Percentiles rank a stretch among this genome's conserved stretches.
Evolutionary conservation across 2,888 invertebrate genomes (phyloP).

Genomic region (Eucriotettix oculatus): DNA sequence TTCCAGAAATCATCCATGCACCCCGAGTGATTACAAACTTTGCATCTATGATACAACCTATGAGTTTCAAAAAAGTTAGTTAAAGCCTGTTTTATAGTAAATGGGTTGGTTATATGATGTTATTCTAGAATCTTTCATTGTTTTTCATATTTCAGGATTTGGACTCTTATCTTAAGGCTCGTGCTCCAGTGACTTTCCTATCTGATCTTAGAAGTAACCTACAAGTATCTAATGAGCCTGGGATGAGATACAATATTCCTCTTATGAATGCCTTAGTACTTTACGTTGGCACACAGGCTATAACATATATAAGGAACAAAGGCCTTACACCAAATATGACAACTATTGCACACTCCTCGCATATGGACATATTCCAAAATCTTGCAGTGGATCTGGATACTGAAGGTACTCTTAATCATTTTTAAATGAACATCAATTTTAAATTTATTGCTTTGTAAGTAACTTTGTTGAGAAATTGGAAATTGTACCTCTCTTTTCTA

Average conservation of each 20-base stretch:
- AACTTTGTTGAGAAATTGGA: too few relatives aligned
- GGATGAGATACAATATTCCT: slow-evolving; percentile 80
- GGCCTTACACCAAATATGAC: slow-evolving; percentile 88
- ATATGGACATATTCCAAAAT: slow-evolving; percentile 99
- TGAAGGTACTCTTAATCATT: slow-evolving; percentile 44
- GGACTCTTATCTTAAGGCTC: slow-evolving; percentile 87
- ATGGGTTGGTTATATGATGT: neutral
- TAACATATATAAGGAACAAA: slow-evolving; percentile 76
- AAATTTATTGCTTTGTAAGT: too few relatives aligned
- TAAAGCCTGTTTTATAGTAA: neutral
- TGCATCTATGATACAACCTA: slow-evolving; percentile 68
- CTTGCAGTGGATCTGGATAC: slow-evolving; percentile 94
- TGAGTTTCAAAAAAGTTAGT: slow-evolving; percentile 64
- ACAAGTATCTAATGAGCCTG: slow-evolving; percentile 36
- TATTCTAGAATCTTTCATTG: neutral
- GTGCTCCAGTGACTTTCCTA: slow-evolving; percentile 88
- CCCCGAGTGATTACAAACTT: slow-evolving; percentile 85
- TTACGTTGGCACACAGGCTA: slow-evolving; percentile 95
- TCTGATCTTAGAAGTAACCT: slow-evolving; percentile 81
- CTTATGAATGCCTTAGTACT: slow-evolving; percentile 94
- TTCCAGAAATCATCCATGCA: slow-evolving; percentile 73
- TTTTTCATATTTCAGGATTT: slow-evolving; percentile 39
- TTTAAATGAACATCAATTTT: too few relatives aligned
- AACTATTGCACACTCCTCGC: slow-evolving; percentile 95
- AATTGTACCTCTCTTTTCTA: too few relatives aligned